A percentile compares a stretch with the other conserved stretches of the same genome.
Evolutionary conservation across 2,888 invertebrate species (phyloP).

Genomic region (Troglohyphantes excavatus): DNA sequence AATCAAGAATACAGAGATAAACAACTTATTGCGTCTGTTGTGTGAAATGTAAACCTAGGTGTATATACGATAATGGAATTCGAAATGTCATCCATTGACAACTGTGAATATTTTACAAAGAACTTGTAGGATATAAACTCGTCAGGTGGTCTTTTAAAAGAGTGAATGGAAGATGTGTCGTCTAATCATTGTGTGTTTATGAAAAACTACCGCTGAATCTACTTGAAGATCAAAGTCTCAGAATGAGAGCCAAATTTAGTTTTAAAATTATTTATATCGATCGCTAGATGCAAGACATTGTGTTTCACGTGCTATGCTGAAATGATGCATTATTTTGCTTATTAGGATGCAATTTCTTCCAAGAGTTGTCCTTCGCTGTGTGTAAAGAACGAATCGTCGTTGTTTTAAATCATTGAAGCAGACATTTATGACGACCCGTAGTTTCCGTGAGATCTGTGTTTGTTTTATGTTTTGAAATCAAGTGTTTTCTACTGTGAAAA

Average conservation of each 20-base stretch:
- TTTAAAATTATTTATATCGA: conserved; percentile 11
- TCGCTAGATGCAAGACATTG: background rate
- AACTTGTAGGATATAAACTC: too few species aligned
- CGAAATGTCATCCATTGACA: too few species aligned
- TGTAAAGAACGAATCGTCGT: background rate
- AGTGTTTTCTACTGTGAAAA: conserved; percentile 36
- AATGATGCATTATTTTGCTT: background rate
- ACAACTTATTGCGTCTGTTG: too few species aligned
- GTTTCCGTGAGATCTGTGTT: background rate
- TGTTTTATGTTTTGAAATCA: background rate
- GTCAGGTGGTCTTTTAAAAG: too few species aligned
- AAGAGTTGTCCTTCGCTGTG: background rate
- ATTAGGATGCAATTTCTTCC: too few species aligned
- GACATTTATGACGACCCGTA: background rate
- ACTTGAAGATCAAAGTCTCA: background rate
- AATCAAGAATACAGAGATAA: too few species aligned
- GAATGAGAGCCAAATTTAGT: conserved; percentile 37
- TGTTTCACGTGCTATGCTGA: background rate
- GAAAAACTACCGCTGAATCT: too few species aligned
- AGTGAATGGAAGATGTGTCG: too few species aligned
- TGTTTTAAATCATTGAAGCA: background rate
- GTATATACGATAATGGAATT: too few species aligned
- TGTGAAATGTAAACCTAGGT: too few species aligned
- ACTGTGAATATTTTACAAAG: too few species aligned
- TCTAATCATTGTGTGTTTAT: background rate